These are phyloP conservation scores for Yponomeuta cagnagella DNA, from an alignment of 2,888 invertebrate species.

Conservation along the genomic window DNA sequence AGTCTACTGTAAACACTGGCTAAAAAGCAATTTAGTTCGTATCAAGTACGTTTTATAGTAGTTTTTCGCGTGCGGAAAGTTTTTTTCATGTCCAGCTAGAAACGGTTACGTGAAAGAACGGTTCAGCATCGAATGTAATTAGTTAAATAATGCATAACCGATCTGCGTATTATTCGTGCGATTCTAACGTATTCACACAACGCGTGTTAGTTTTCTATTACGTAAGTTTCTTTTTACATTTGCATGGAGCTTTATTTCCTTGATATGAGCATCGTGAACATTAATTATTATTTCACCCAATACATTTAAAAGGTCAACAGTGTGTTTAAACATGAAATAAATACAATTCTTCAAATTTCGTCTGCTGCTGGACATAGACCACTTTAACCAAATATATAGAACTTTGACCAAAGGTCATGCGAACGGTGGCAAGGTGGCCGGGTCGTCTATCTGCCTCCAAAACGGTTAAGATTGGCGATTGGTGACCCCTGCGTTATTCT, in stretches of 20 bases:
- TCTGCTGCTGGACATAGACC: too few relatives aligned
- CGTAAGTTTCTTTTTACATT: background rate
- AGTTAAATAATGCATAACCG: constrained; percentile 21
- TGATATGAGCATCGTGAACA: background rate
- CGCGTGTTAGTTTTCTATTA: constrained; percentile 4
- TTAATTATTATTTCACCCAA: background rate
- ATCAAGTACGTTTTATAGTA: background rate
- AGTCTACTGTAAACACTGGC: constrained; percentile 16
- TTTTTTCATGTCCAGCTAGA: background rate
- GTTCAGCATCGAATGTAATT: constrained; percentile 10
- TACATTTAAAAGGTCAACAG: too few relatives aligned
- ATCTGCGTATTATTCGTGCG: background rate
- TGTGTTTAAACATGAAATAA: too few relatives aligned
- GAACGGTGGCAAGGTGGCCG: too few relatives aligned
- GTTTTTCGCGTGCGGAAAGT: background rate
- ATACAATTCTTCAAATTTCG: too few relatives aligned
- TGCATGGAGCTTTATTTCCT: background rate
- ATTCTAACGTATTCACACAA: background rate
- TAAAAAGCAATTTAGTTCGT: constrained; percentile 1
- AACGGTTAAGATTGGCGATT: too few relatives aligned
- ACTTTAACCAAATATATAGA: too few relatives aligned
- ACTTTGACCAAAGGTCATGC: too few relatives aligned
- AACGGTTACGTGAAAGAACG: background rate
- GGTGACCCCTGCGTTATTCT: too few relatives aligned
- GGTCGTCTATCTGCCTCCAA: too few relatives aligned